A percentile compares a stretch with the other conserved stretches of the same genome.
phyloP scores from a whole-genome alignment of 1,140 invertebrate genomes.

The Laupala kohalensis region DNA sequence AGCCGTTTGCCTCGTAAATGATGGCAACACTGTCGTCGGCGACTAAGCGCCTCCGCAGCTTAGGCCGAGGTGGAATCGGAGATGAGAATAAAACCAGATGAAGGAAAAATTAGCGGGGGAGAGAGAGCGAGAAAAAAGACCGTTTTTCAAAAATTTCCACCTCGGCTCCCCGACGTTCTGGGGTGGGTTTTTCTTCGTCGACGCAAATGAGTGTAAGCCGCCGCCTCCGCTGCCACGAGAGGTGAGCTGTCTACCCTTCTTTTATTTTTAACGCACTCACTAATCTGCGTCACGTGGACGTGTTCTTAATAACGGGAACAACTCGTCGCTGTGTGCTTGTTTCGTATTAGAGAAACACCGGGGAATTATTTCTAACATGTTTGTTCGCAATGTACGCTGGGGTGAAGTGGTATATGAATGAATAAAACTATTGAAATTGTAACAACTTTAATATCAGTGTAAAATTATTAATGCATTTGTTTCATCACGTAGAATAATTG shows the following conservation, averaged over 20 bases:
- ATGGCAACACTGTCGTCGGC: not conserved
- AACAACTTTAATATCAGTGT: no score
- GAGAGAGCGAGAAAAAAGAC: not conserved
- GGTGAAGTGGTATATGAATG: no score
- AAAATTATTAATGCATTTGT: no score
- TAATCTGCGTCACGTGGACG: not conserved
- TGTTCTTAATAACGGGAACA: not conserved
- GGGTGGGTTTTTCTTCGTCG: not conserved
- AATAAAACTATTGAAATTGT: no score
- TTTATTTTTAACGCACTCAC: not conserved
- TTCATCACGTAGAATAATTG: no score
- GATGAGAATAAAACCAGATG: not conserved
- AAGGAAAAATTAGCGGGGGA: not conserved
- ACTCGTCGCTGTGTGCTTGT: no score
- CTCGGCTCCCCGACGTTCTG: no score
- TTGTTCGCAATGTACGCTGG: no score
- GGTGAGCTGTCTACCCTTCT: not conserved
- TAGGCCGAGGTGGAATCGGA: not conserved
- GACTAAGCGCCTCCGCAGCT: not conserved
- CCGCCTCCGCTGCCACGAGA: no score
- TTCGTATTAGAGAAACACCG: no score
- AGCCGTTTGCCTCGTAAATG: not conserved
- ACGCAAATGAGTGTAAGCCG: not conserved
- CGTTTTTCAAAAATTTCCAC: not conserved
- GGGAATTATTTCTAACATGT: no score